These are phyloP conservation scores for Crocallis elinguaria DNA, from an alignment of 2,888 invertebrate species.

Conservation along the genomic window DNA sequence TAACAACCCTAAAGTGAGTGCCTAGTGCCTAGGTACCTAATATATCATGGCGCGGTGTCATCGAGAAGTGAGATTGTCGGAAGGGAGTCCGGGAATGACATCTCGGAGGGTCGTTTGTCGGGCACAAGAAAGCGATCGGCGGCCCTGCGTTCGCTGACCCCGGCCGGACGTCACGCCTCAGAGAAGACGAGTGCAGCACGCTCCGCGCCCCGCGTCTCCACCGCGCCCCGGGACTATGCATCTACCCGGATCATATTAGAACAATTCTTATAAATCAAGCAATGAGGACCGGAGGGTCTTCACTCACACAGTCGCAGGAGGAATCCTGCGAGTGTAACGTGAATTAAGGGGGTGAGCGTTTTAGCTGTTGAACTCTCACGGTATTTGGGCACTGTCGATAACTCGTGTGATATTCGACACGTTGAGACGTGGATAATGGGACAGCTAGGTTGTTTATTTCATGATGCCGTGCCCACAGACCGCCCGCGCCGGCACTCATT, in stretches of 20 bases:
- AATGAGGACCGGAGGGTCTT: no score
- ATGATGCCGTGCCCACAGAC: conserved; percentile 1
- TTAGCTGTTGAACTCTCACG: conserved; percentile 34
- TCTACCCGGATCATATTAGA: conserved; percentile 40
- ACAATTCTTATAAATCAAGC: conserved; percentile 51
- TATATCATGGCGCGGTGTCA: conserved; percentile 10
- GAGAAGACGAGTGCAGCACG: conserved; percentile 74
- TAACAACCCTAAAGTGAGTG: no score
- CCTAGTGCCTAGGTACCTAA: no score
- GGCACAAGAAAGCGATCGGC: conserved; percentile 71
- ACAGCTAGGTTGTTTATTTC: conserved; percentile 14
- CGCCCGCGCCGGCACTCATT: conserved; percentile 1
- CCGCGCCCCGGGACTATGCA: conserved; percentile 41
- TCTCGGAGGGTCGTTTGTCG: conserved; percentile 73
- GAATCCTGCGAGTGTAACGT: no score
- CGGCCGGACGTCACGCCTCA: conserved; percentile 79
- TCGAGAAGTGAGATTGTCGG: conserved; percentile 17
- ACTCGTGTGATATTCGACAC: conserved; percentile 9
- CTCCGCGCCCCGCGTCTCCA: conserved; percentile 47
- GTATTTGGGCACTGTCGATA: conserved; percentile 11
- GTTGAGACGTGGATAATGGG: conserved; percentile 9
- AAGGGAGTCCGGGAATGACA: conserved; percentile 65
- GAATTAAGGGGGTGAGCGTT: conserved; percentile 27
- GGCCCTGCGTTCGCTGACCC: conserved; percentile 79
- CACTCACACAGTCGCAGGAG: no score